Evolutionary conservation across 2,888 invertebrate species (phyloP).

Genomic region (Noctuana brunneofusca): DNA sequence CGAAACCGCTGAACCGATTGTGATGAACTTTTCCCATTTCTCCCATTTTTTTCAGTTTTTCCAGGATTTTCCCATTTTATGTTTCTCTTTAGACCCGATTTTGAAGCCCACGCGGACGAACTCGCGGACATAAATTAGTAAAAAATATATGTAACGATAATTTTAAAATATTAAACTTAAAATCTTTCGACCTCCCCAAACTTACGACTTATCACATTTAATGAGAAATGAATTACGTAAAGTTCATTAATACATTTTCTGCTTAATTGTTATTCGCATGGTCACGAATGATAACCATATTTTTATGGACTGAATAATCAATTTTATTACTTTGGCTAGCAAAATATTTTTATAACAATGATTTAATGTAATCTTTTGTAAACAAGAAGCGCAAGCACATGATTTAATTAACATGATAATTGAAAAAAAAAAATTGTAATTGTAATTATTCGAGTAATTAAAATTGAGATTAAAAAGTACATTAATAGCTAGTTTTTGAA

Average conservation of each 20-base stretch:
- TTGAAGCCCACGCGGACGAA: no score
- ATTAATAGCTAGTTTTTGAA: no score
- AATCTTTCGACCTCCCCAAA: not conserved
- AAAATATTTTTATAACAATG: slow-evolving; percentile 27
- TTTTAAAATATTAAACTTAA: no score
- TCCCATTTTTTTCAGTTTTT: no score
- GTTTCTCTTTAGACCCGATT: no score
- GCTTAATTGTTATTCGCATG: slow-evolving; percentile 40
- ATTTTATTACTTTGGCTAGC: slow-evolving; percentile 31
- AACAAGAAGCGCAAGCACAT: slow-evolving; percentile 26
- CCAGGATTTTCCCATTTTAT: no score
- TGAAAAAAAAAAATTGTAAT: slow-evolving; percentile 15
- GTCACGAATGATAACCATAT: slow-evolving; percentile 41
- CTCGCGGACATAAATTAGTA: no score
- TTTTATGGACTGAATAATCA: slow-evolving; percentile 38
- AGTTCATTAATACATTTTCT: not conserved
- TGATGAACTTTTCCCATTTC: no score
- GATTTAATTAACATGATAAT: slow-evolving; percentile 25
- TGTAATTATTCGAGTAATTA: no score
- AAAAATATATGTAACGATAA: no score
- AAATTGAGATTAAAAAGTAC: no score
- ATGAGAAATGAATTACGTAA: slow-evolving; percentile 1
- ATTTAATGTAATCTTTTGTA: slow-evolving; percentile 32
- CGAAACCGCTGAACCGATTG: no score
- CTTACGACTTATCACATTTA: not conserved